Evolutionary conservation across 2,113 vertebrate species (phyloP), one percentile per base, ranked within the genome.

Genomic region (Falco punctatus): DNA sequence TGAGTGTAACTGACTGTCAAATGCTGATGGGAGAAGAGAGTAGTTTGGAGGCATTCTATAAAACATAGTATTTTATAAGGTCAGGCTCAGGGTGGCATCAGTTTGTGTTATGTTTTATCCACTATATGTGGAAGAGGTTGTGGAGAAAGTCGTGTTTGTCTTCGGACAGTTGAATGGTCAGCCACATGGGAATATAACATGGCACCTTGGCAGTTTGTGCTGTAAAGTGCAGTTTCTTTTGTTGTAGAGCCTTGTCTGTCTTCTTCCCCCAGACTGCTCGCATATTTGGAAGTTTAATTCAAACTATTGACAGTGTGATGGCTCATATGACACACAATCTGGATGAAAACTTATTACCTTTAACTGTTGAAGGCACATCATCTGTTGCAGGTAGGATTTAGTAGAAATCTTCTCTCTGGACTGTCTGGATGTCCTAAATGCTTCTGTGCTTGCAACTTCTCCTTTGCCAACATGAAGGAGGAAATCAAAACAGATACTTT

Each of bases 221-320:
- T 71, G 1, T 30, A 22, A 81, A 28, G 26, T 26, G n/a, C 52
- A 18, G 3, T 65, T 20, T 32, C 55, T 28, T 23, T 15, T 70
- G 15, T 21, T 52, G 52, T 88, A 64, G 28, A 58, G 8, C 10
- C 23, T 21, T 54, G 21, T 46, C 40, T 32, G 46, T 74, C 83
- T 27, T 48, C 81, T 89, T 71, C 89, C 70, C 10, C 77, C 96
- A 98, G 97, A 86, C 80, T 5, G 88, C 81, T 16, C 59, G 83
- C 4, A n/a, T 98, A 92, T 98, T 98, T 83, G 97, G 98, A 35
- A 98, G 98, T 30, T 86, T 99, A 87, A 96, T 99, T 13, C 97
- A 98, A 87, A 99, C 98, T 3, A 97, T 99, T 55, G 99, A 99
- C 95, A 96, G 95, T 8, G 98, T 99, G 92, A 98, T 99, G 98